Percentiles rank a stretch among this genome's conserved stretches.
Evolutionary conservation across 2,113 vertebrate species (phyloP).

Genomic region (Motacilla alba): DNA sequence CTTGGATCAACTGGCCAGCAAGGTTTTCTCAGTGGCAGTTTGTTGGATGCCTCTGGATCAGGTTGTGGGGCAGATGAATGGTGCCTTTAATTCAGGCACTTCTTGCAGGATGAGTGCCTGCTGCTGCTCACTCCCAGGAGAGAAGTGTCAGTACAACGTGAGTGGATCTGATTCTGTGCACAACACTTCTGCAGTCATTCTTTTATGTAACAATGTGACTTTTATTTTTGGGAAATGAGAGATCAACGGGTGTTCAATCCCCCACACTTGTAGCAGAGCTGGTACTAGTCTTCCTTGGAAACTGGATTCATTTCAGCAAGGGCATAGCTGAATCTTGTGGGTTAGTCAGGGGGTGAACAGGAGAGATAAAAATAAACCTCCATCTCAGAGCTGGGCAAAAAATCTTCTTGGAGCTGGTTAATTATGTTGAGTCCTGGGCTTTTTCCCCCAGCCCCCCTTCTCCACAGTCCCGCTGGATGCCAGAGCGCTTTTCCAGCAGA

Average conservation of each 20-base stretch:
- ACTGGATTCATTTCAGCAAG: neutral
- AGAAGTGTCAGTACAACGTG: neutral
- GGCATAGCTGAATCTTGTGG: neutral
- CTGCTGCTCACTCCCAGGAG: neutral
- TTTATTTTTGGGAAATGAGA: conserved; percentile 29
- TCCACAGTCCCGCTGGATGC: neutral
- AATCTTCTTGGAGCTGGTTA: neutral
- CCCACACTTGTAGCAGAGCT: neutral
- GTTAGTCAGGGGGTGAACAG: neutral
- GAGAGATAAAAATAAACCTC: neutral
- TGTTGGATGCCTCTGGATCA: neutral
- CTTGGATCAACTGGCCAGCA: neutral
- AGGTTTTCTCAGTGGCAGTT: neutral
- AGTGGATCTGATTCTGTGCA: conserved; percentile 12
- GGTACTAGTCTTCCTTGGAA: neutral
- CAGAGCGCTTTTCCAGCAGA: neutral
- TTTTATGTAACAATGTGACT: conserved; percentile 51
- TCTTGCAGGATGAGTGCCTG: neutral
- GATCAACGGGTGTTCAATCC: conserved; percentile 8
- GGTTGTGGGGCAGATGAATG: neutral
- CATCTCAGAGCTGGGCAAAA: neutral
- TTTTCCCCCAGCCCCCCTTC: neutral
- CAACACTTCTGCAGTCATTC: conserved; percentile 16
- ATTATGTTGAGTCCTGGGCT: neutral
- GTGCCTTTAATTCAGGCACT: neutral